These are phyloP conservation scores for Helleia helle DNA, from an alignment of 2,888 invertebrate species.

Conservation along the genomic window DNA sequence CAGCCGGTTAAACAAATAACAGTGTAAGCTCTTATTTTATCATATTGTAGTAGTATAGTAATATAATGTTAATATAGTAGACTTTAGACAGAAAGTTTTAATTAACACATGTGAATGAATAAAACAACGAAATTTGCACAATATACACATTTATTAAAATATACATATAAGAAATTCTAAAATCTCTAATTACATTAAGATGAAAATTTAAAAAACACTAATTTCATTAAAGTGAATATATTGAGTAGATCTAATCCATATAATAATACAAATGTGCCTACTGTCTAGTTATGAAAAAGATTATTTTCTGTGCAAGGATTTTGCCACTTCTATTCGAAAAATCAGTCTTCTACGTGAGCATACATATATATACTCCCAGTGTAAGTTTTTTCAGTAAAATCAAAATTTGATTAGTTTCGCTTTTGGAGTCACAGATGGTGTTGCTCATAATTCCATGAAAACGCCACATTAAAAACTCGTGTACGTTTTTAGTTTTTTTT, in stretches of 20 bases:
- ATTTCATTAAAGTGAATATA: not conserved
- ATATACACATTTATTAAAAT: conserved; percentile 54
- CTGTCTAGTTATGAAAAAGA: conserved; percentile 20
- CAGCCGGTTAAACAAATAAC: too few species aligned
- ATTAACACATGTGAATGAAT: too few species aligned
- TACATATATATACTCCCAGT: conserved; percentile 26
- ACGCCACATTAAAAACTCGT: too few species aligned
- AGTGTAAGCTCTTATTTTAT: too few species aligned
- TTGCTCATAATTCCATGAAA: too few species aligned
- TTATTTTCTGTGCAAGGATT: conserved; percentile 37
- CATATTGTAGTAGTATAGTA: too few species aligned
- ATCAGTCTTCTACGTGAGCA: conserved; percentile 69
- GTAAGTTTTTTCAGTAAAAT: too few species aligned
- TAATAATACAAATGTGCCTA: conserved; percentile 30
- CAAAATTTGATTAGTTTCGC: too few species aligned
- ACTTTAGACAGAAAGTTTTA: too few species aligned
- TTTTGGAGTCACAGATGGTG: too few species aligned
- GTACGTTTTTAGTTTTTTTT: too few species aligned
- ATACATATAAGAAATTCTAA: conserved; percentile 41
- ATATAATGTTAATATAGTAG: too few species aligned
- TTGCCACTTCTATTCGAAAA: conserved; percentile 38
- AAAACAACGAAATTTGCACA: conserved; percentile 23
- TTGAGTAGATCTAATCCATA: conserved; percentile 16
- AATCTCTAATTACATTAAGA: conserved; percentile 30
- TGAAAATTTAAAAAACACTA: conserved; percentile 11